Evolutionary conservation across 2,113 vertebrate species (phyloP), one percentile per base, ranked within the genome.

Genomic region (Procavia capensis): DNA sequence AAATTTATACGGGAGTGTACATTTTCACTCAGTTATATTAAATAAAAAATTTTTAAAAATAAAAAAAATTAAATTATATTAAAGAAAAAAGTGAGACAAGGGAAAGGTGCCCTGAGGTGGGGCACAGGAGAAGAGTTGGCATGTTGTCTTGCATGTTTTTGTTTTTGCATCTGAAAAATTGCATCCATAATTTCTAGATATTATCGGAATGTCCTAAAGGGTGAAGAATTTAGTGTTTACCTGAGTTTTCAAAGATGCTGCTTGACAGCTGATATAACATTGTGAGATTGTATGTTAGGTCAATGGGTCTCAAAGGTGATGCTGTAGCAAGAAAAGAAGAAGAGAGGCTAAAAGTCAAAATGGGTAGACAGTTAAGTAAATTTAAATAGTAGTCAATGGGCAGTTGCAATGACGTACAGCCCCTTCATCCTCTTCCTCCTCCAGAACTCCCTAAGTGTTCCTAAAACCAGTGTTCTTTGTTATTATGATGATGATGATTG

Each of bases 121-220:
- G 43, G 16, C 29, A 22, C 47, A 24, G 0, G 7, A 68, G 29
- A 45, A 25, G 0, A 3, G 19, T 3, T 20, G 1, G 20, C 36
- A 66, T 4, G 10, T 39, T 24, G 45, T n/a, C 7, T 29, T 74
- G 20, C 57, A 47, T 0, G 2, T 29, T 76, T 76, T 64, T 31
- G 19, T 86, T 74, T 90, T 82, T 31, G 25, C 27, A 29, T 75
- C 45, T 47, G 74, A 75, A 83, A 83, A 90, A 61, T 24, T 0
- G 0, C 47, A 0, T 36, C 76, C 20, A 8, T 41, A 8, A 16
- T 87, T 89, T 84, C 63, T 80, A 86, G 57, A n/a, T 10, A 14
- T 2, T 22, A 1, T 3, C 41, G 45, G 17, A 36, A 4, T 22
- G 16, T 81, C 75, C 22, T 57, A 22, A 85, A 68, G 29, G 74